Base-by-base conservation (phyloP, 2,888 invertebrate genomes). In the Drosophila nigricruria region DNA sequence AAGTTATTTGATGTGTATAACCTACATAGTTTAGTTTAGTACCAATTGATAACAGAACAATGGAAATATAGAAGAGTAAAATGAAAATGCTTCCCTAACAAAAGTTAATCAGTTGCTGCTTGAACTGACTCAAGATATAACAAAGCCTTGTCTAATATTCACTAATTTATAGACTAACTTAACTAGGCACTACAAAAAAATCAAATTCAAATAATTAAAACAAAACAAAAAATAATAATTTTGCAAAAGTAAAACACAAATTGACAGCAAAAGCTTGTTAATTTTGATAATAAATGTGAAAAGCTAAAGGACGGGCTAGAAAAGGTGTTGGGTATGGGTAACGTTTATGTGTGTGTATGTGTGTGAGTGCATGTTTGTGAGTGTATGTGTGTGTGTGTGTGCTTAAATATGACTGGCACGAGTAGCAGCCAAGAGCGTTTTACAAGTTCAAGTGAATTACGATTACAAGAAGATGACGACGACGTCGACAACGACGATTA, bases 391-490 rank as follows among this genome's bases (percentile, higher is more conserved):
- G 45, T 45, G 45, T 18, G 23, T 53, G 32, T 36, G 27, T 34
- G 53, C 32, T 36, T 25, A 64, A 47, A 34, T 70, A 57, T 53
- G 67, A n/a, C 43, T 72, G 60, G 40, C 60, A 71, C 56, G 68
- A 67, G 52, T 60, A 77, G 64, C 59, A 77, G 68, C 66, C 68
- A 68, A 78, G 77, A 80, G 60, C 77, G 85, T 84, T 78, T 82
- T 72, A 82, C 86, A 83, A 86, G 81, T 71, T 77, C 82, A 73
- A 86, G 80, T 88, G 87, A 87, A 80, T 88, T 72, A 86, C 89
- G 86, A 86, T 74, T 58, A 72, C 64, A 73, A 77, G 81, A 50
- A 83, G 79, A 75, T 65, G 79, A 74, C 52, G 66, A 66, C 63
- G 67, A 70, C 45, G 71, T 45, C 27, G 56, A 43, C 25, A 54